A percentile compares a stretch with the other conserved stretches of the same genome.
Evolutionary conservation across 2,888 invertebrate species (phyloP).

Genomic region (Dryobota labecula): DNA sequence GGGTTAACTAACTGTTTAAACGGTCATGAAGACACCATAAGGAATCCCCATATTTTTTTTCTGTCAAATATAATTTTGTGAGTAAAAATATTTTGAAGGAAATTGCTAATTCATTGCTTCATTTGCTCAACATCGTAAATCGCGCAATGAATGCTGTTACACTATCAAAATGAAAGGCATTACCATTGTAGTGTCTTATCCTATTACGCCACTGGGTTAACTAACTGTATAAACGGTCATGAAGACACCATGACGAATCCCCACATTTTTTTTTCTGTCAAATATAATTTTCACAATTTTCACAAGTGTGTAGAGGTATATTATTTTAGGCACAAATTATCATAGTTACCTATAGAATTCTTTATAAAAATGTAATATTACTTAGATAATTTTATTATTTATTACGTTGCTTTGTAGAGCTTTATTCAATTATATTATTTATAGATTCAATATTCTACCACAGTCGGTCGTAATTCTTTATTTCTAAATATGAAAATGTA

Average conservation of each 20-base stretch:
- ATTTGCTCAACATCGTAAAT: too few species aligned
- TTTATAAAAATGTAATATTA: constrained; percentile 37
- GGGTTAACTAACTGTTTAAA: not conserved
- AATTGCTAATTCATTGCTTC: too few species aligned
- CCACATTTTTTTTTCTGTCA: not conserved
- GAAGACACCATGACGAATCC: not conserved
- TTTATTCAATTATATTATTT: constrained; percentile 25
- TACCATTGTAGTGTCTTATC: too few species aligned
- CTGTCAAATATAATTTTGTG: not conserved
- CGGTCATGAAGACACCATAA: not conserved
- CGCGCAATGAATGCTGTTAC: too few species aligned
- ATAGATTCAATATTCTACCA: constrained; percentile 3
- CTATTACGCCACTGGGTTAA: too few species aligned
- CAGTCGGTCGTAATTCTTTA: not conserved
- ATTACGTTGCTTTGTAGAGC: constrained; percentile 35
- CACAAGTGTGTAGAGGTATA: constrained; percentile 25
- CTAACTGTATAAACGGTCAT: not conserved
- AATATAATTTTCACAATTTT: constrained; percentile 34
- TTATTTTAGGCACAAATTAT: constrained; percentile 49
- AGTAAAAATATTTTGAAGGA: too few species aligned
- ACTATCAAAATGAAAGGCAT: too few species aligned
- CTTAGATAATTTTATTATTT: constrained; percentile 52
- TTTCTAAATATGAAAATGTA: constrained; percentile 4
- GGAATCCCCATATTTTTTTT: not conserved
- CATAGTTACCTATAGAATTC: constrained; percentile 53